Conservation (phyloP, 2,113 vertebrate species). For the Carollia perspicillata region DNA sequence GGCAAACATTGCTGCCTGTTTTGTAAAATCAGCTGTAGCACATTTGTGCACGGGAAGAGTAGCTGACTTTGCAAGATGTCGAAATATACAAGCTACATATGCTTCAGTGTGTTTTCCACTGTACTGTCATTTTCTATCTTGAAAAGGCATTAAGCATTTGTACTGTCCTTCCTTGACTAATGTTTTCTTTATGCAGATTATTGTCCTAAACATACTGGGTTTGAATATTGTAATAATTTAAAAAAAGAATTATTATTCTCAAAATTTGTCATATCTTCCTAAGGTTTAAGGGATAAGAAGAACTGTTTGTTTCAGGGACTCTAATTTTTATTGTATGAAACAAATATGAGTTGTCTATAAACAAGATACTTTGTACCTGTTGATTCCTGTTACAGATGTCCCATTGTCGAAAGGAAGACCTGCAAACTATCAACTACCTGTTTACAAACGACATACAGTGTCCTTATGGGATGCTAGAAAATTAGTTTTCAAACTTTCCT, state of each 20-base stretch:
- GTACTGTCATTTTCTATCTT: slow-evolving; percentile 61
- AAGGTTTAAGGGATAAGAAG: background rate
- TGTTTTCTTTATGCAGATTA: slow-evolving; percentile 21
- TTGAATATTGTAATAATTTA: background rate
- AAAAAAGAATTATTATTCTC: background rate
- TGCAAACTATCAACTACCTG: background rate
- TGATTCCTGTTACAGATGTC: background rate
- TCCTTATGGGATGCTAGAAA: background rate
- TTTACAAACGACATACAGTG: background rate
- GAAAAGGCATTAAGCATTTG: slow-evolving; percentile 47
- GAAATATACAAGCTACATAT: slow-evolving; percentile 62
- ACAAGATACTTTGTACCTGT: background rate
- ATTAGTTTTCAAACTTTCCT: background rate
- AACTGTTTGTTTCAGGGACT: background rate
- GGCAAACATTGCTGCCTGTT: slow-evolving; percentile 66
- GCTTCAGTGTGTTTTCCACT: slow-evolving; percentile 45
- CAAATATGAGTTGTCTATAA: background rate
- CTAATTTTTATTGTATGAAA: slow-evolving; percentile 6
- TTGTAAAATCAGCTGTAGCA: slow-evolving; percentile 75
- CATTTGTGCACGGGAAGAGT: slow-evolving; percentile 66
- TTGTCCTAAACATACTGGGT: background rate
- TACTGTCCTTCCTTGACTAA: background rate
- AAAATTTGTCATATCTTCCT: background rate
- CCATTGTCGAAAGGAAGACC: background rate
- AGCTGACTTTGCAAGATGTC: slow-evolving; percentile 76